Percentiles rank a stretch among this genome's conserved stretches.
phyloP scores from a whole-genome alignment of 2,888 invertebrate species.

The Meiosimyza decipiens region DNA sequence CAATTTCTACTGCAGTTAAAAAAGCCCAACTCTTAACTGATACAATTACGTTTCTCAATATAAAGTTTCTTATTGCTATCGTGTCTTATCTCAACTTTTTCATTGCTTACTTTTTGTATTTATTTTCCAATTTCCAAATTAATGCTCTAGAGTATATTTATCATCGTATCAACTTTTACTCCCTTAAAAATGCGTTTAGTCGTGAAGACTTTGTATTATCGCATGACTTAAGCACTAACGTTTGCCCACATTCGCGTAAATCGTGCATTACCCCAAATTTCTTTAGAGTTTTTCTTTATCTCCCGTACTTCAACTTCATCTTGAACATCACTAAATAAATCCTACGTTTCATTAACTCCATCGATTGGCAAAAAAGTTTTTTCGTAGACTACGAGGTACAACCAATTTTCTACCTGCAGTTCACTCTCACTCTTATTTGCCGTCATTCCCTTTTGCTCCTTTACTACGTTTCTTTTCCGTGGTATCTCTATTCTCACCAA shows the following conservation, averaged over 20 bases:
- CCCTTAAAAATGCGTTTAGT: conserved; percentile 11
- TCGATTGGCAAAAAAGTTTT: conserved; percentile 34
- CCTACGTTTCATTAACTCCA: conserved; percentile 35
- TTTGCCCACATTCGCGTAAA: neutral
- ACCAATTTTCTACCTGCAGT: neutral
- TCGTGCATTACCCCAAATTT: neutral
- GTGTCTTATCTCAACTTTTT: neutral
- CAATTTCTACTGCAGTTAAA: neutral
- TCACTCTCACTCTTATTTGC: neutral
- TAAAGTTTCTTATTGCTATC: neutral
- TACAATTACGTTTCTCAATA: conserved; percentile 20
- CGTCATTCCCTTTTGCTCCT: neutral
- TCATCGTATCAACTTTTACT: conserved; percentile 43
- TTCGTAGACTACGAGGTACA: neutral
- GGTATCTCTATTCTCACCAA: neutral
- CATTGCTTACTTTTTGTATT: conserved; percentile 12
- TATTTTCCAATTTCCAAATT: conserved; percentile 47
- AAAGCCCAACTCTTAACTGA: conserved; percentile 15
- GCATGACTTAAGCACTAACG: neutral
- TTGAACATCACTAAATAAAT: conserved; percentile 12
- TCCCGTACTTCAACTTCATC: neutral
- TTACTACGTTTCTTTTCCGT: too few relatives aligned
- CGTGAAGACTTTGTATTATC: conserved; percentile 1
- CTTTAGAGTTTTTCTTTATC: neutral
- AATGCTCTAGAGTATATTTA: conserved; percentile 51